phyloP scores from a whole-genome alignment of 2,113 vertebrate genomes.

The Bambusicola thoracicus region DNA sequence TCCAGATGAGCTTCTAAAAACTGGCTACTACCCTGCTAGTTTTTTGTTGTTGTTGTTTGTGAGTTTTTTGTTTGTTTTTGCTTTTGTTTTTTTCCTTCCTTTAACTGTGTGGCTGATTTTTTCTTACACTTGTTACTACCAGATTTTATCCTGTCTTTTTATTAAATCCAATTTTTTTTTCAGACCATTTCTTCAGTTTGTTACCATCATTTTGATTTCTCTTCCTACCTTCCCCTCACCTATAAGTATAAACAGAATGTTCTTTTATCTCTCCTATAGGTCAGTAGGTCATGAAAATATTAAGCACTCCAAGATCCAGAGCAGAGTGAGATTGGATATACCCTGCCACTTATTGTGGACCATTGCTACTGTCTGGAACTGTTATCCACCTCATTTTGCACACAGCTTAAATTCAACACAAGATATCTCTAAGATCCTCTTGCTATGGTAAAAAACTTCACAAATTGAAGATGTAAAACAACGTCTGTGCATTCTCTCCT shows the following conservation, averaged over 20 bases:
- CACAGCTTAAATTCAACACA: background rate
- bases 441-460: background rate
- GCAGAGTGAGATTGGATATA: accelerated
- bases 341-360: background rate
- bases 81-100: background rate
- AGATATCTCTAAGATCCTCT: background rate
- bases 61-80: background rate
- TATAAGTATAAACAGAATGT: background rate
- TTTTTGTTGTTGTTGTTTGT: background rate
- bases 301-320: background rate
- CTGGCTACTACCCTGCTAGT: background rate
- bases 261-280: background rate
- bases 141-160: background rate
- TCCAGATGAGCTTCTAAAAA: background rate
- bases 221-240: background rate
- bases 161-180: background rate
- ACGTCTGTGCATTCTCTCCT: background rate
- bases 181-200: background rate
- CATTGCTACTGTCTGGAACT: background rate
- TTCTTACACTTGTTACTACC: background rate
- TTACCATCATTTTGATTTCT: background rate
- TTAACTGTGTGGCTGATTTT: background rate
- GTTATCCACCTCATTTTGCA: background rate
- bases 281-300: background rate
- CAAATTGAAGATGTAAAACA: background rate